Percentiles rank a stretch among this genome's conserved stretches.
Conservation (phyloP, 1,140 invertebrate genomes). For the Choristoneura fumiferana region DNA sequence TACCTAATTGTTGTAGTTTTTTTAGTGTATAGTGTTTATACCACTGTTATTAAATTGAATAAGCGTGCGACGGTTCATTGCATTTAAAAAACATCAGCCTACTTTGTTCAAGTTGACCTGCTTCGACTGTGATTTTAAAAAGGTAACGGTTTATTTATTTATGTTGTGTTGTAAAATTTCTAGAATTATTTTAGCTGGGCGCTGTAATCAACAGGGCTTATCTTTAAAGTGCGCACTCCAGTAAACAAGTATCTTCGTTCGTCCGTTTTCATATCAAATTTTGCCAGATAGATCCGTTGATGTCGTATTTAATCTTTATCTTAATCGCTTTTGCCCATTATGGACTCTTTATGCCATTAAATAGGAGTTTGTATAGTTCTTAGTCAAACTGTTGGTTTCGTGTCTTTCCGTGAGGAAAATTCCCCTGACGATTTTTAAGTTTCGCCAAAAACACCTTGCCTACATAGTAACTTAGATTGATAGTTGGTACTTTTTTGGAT, state of each 20-base stretch:
- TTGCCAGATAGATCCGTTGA: slow-evolving; percentile 4
- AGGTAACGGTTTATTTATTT: slow-evolving; percentile 65
- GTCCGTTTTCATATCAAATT: background rate
- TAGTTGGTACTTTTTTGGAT: no score
- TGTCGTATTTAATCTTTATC: slow-evolving; percentile 4
- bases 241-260: background rate
- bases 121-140: slow-evolving; percentile 64
- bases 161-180: slow-evolving; percentile 8
- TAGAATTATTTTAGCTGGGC: background rate
- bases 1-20: slow-evolving; percentile 45
- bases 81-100: slow-evolving; percentile 52
- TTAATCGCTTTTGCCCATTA: background rate
- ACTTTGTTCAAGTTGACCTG: slow-evolving; percentile 71
- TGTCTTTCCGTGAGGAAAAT: no score
- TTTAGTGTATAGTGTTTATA: slow-evolving; percentile 55
- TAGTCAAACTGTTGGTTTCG: no score
- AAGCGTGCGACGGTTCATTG: slow-evolving; percentile 47
- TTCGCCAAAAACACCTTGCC: no score
- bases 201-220: background rate
- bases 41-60: slow-evolving; percentile 42
- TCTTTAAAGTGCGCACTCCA: background rate
- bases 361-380: background rate
- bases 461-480: no score
- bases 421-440: no score
- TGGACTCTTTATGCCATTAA: background rate